phyloP scores from a whole-genome alignment of 2,797 vertebrate genomes.

The Karalla daura region DNA sequence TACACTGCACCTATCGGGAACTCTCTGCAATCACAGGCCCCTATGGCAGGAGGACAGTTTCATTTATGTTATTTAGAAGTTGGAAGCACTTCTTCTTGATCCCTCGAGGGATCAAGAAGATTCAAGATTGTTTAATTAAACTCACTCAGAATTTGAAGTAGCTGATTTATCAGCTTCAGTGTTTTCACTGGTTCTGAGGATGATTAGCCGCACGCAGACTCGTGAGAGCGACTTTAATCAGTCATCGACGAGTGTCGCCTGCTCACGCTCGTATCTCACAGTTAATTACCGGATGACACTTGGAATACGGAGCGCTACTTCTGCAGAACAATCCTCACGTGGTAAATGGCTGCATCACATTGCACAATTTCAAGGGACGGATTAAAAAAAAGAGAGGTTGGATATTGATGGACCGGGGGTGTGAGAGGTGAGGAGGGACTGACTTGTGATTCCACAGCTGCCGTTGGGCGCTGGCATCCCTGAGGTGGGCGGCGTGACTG shows the following conservation, averaged over 20 bases:
- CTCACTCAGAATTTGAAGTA: slow-evolving; percentile 30
- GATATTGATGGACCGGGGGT: too few relatives aligned
- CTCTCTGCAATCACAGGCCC: too few relatives aligned
- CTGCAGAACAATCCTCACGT: background rate
- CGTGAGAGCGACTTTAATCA: background rate
- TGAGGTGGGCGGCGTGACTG: slow-evolving; percentile 53
- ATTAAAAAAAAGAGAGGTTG: too few relatives aligned
- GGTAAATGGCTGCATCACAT: background rate
- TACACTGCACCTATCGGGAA: too few relatives aligned
- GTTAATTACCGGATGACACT: background rate
- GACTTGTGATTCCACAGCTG: slow-evolving; percentile 88
- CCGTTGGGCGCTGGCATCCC: slow-evolving; percentile 54
- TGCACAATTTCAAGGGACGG: background rate
- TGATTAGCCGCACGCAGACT: background rate
- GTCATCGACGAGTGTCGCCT: background rate
- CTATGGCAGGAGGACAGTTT: too few relatives aligned
- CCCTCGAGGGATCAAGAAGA: background rate
- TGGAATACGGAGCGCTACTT: background rate
- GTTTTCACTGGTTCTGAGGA: slow-evolving; percentile 2
- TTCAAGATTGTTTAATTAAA: slow-evolving; percentile 16
- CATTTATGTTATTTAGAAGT: background rate
- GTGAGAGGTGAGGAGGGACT: background rate
- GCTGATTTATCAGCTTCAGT: background rate
- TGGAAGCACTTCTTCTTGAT: background rate
- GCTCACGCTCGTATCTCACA: background rate